phyloP scores from a whole-genome alignment of 2,113 vertebrate genomes.

The Thamnophis sirtalis region DNA sequence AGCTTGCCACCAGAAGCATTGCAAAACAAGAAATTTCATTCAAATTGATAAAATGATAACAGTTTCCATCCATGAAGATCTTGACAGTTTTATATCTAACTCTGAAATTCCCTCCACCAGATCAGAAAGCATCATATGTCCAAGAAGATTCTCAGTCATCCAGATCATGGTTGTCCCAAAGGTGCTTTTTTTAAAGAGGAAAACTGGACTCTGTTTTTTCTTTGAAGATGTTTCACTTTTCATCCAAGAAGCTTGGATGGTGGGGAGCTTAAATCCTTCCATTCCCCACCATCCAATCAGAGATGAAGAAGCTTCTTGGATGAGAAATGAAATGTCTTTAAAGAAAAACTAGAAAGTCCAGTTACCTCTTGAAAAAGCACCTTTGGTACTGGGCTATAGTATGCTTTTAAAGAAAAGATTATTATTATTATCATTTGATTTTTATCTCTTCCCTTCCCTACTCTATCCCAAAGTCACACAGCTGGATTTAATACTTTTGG shows the following conservation, averaged over 20 bases:
- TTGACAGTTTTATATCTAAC: fast-evolving
- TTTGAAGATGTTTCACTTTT: no score
- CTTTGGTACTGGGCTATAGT: background rate
- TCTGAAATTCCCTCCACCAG: fast-evolving
- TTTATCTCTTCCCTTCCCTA: background rate
- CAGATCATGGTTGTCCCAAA: no score
- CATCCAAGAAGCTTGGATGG: no score
- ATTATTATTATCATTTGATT: background rate
- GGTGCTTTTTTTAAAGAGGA: no score
- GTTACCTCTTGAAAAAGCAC: no score
- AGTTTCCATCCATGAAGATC: fast-evolving
- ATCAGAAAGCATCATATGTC: background rate
- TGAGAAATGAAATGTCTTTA: no score
- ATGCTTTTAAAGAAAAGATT: background rate
- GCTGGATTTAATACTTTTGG: background rate
- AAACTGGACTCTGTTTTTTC: no score
- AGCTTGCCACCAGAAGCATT: constrained; percentile 25
- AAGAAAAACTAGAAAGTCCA: no score
- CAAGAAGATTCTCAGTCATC: no score
- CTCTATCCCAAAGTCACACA: background rate
- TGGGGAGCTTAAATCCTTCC: no score
- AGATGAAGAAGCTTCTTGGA: no score
- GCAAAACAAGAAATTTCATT: background rate
- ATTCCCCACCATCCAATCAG: no score
- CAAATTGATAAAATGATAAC: background rate